Percentiles rank a stretch among this genome's conserved stretches.
Conservation (phyloP, 2,113 vertebrate genomes). For the Brienomyrus brachyistius region DNA sequence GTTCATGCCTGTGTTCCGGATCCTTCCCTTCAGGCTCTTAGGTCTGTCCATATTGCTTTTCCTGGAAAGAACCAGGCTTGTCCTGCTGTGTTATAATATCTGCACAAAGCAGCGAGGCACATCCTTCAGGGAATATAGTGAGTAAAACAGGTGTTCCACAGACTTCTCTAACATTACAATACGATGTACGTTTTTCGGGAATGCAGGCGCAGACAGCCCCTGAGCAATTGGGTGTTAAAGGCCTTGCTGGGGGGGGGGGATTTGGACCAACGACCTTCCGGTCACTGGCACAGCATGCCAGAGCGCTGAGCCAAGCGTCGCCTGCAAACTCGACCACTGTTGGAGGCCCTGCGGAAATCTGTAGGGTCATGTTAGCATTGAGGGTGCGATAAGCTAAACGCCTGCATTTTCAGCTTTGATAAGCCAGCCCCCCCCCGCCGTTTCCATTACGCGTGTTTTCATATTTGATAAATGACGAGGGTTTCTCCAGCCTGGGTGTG, state of each 20-base stretch:
- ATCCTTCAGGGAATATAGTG: neutral
- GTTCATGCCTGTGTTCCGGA: neutral
- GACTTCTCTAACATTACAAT: neutral
- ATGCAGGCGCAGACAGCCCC: neutral
- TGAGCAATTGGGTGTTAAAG: neutral
- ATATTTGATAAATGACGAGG: neutral
- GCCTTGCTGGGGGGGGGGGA: neutral
- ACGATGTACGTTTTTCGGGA: neutral
- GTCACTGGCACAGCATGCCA: neutral
- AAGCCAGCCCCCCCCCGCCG: neutral
- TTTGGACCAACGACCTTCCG: neutral
- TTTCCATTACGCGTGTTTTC: neutral
- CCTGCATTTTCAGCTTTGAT: neutral
- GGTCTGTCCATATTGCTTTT: neutral
- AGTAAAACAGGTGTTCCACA: neutral
- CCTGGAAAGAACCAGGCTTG: neutral
- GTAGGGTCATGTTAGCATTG: neutral
- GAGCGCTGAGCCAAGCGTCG: neutral
- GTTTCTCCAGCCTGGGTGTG: neutral
- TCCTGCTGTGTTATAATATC: neutral
- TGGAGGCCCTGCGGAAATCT: neutral
- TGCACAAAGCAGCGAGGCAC: neutral
- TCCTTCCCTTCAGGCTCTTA: neutral
- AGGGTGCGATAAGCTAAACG: neutral
- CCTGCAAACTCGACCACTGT: neutral